Evolutionary conservation across 2,888 invertebrate genomes (phyloP), one percentile per base, ranked within the genome.

Genomic region (Cryptus viduatorius): DNA sequence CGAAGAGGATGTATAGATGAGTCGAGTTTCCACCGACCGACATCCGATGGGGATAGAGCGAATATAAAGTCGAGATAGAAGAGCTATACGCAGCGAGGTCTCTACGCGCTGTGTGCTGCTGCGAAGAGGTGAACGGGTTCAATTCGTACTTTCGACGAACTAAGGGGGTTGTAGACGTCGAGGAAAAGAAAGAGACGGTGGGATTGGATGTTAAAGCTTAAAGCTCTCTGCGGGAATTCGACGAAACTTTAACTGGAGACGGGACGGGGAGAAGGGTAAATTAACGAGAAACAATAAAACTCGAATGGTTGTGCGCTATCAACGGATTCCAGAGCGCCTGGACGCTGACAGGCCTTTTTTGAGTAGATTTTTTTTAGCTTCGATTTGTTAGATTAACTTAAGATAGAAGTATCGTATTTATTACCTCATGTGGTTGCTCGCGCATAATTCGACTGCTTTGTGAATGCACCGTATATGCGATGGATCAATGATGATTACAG

Each of bases 251-350:
- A 79, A 8, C 37, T 8, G 37, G 1, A 1, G 8, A 37, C 4
- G 37, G 7, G 37, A 7, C 37, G 37, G 37, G 80, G 80, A 53
- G 83, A 79, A 86, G 87, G 87, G 89, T 90, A 89, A 91, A 91
- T 91, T 91, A 90, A 89, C 88, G 88, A 86, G 83, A 80, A 37
- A 87, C 88, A 88, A 90, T 90, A 89, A 90, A 90, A 90, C 89
- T 86, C 85, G 86, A 82, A 87, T 86, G 81, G 84, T 85, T 75
- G 69, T 48, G 48, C 14, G 48, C 56, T 42, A 68, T 48, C 29
- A 59, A 37, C 24, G 42, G 37, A 69, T 68, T 56, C 75, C 71
- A 71, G 72, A 73, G 72, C 65, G 50, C 61, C 42, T 48, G 29
- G 29, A 48, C 29, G 48, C 75, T 24, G 48, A 48, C 29, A 48